Evolutionary conservation across 1,140 invertebrate species (phyloP), one percentile per base, ranked within the genome.

Genomic region (Drosophila ananassae): DNA sequence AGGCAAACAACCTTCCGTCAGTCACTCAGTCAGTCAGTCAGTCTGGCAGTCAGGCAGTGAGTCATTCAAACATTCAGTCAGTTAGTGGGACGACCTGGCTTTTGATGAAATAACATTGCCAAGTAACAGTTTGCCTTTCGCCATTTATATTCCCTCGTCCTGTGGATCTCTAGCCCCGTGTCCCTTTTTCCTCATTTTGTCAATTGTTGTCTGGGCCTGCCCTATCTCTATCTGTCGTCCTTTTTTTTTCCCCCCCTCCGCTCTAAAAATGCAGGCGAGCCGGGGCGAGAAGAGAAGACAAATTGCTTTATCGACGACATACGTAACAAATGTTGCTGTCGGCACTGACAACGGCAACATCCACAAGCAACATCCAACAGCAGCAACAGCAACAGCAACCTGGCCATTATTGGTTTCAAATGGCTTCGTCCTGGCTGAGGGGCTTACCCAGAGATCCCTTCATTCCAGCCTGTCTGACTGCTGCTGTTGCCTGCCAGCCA

Each of bases 261-360:
- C 30, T 68, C 78, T 67, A 76, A 79, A 79, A 89, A 73, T 89
- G 83, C 83, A 89, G 25, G 25, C 25, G 5, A 6, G 25, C 25
- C 7, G 25, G 25, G 79, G 83, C 83, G 64, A 73, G 58, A 73
- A 73, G 83, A 89, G 79, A 89, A 89, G 83, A 89, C 84, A 89
- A 89, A 89, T 89, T 89, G 83, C 83, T 89, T 89, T 89, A 89
- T 89, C 83, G 84, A 89, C 84, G 79, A 89, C 83, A 89, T 89
- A 89, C 83, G 83, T 87, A 87, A 87, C 83, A 87, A 87, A 87
- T 87, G 83, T 87, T 89, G 83, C 83, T 89, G 83, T 87, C 83
- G 83, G 83, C 83, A 89, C 61, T 89, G 83, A 87, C 83, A 87
- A 87, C 83, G 73, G 61, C 82, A 71, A 56, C 62, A 57, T 21